phyloP scores from a whole-genome alignment of 2,113 vertebrate species.

The Mustela lutreola region DNA sequence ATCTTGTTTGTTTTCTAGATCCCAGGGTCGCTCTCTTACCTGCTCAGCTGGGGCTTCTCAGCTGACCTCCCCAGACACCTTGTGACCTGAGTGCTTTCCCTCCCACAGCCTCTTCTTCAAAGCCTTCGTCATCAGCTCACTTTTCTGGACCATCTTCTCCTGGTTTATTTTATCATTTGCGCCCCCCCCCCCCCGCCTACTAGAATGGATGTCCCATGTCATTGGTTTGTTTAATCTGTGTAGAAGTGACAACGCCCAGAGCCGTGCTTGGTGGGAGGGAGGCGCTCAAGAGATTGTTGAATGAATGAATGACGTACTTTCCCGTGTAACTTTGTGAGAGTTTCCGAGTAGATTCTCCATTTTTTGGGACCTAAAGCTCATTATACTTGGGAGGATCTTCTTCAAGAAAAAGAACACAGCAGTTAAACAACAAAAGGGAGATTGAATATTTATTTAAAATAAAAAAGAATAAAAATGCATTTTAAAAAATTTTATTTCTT shows the following conservation, averaged over 20 bases:
- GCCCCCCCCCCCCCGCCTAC: background rate
- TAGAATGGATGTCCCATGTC: accelerated
- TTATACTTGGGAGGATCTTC: background rate
- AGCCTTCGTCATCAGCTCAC: background rate
- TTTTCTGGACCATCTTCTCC: background rate
- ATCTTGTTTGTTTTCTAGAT: too few species aligned
- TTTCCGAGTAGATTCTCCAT: background rate
- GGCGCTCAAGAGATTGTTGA: background rate
- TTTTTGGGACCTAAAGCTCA: background rate
- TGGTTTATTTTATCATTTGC: background rate
- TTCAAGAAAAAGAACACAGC: background rate
- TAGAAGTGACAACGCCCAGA: too few species aligned
- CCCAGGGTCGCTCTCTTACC: background rate
- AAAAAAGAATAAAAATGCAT: background rate
- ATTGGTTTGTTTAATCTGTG: accelerated
- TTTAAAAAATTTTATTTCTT: too few species aligned
- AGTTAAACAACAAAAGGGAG: background rate
- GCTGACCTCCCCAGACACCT: background rate
- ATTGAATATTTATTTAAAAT: background rate
- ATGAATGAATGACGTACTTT: background rate
- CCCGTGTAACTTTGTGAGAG: too few species aligned
- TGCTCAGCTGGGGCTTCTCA: background rate
- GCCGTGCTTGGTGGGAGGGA: accelerated
- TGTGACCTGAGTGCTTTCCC: accelerated
- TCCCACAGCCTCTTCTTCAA: background rate